Conservation (phyloP, 2,888 invertebrate species). For the Zaprionus lineosus region DNA sequence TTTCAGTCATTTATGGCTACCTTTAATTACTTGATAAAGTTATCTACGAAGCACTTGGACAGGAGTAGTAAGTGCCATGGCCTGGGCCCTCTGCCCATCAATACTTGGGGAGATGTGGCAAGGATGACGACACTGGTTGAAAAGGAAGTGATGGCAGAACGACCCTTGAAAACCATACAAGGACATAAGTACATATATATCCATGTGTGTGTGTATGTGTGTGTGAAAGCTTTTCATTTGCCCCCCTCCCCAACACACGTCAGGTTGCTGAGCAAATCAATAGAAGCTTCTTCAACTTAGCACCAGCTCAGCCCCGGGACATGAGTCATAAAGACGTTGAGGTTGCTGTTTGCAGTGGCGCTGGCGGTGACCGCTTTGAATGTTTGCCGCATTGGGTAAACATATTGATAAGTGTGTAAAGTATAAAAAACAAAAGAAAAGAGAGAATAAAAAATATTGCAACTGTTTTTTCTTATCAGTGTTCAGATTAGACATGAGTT, state of each 20-base stretch:
- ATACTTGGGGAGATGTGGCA: no score
- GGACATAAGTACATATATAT: background rate
- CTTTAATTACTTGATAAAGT: no score
- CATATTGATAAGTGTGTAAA: slow-evolving; percentile 51
- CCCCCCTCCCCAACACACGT: background rate
- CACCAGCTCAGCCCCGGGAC: slow-evolving; percentile 17
- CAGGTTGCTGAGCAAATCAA: slow-evolving; percentile 42
- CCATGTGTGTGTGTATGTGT: background rate
- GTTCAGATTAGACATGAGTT: slow-evolving; percentile 51
- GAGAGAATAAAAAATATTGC: slow-evolving; percentile 52
- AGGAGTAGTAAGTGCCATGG: no score
- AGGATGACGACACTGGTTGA: background rate
- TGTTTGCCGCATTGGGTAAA: slow-evolving; percentile 41
- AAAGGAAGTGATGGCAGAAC: background rate
- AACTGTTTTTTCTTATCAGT: slow-evolving; percentile 51
- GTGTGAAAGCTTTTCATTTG: background rate
- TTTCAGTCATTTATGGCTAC: no score
- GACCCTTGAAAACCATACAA: background rate
- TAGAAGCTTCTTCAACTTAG: slow-evolving; percentile 20
- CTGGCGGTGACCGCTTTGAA: slow-evolving; percentile 23
- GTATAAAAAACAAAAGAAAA: slow-evolving; percentile 2
- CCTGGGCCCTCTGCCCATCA: no score
- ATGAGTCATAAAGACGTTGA: slow-evolving; percentile 45
- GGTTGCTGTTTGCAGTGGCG: slow-evolving; percentile 4
- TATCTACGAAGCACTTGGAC: no score